These are phyloP conservation scores for Tragulus kanchil DNA, from an alignment of 2,113 vertebrate species.

Conservation along the genomic window DNA sequence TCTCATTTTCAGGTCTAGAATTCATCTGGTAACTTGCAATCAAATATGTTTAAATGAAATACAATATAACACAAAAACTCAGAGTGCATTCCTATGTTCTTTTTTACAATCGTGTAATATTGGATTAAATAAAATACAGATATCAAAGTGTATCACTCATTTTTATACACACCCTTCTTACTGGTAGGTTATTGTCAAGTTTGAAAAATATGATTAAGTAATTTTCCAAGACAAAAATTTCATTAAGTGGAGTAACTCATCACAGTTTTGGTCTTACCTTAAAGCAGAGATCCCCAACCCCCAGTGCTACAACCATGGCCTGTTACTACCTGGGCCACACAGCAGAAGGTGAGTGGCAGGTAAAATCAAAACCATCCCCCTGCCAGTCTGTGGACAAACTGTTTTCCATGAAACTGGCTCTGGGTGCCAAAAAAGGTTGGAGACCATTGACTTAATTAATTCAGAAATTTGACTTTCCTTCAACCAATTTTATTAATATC, in stretches of 20 bases:
- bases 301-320: not conserved
- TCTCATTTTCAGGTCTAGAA: not conserved
- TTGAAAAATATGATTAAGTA: not conserved
- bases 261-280: not conserved
- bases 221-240: not conserved
- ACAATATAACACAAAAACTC: not conserved
- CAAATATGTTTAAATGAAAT: not conserved
- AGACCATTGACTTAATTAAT: not conserved
- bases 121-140: not conserved
- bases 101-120: not conserved
- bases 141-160: not conserved
- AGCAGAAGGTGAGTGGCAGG: not conserved
- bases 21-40: not conserved
- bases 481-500: not conserved
- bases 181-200: not conserved
- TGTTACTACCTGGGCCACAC: not conserved
- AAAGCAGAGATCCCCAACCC: not conserved
- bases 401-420: not conserved
- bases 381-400: not conserved
- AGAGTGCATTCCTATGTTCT: not conserved
- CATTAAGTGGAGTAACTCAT: not conserved
- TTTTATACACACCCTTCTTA: not conserved
- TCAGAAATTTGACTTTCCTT: not conserved
- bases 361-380: not conserved
- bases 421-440: not conserved